Evolutionary conservation across 2,888 invertebrate species (phyloP).

Genomic region (Ophioninae sp.): DNA sequence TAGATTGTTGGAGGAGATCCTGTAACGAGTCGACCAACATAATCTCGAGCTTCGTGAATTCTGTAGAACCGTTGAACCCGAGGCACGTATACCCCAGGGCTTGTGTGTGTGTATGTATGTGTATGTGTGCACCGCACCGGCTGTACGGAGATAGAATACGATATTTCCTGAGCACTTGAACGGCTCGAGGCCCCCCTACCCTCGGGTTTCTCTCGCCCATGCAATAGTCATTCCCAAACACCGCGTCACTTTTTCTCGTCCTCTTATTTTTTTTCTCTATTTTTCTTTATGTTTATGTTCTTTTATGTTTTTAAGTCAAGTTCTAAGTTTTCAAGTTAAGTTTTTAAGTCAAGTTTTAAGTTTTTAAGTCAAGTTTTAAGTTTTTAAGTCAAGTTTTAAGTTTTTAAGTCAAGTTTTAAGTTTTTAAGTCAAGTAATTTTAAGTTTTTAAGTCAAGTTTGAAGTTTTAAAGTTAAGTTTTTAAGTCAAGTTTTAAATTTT

Average conservation of each 20-base stretch:
- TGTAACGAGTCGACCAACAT: slow-evolving; percentile 64
- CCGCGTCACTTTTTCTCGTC: slow-evolving; percentile 39
- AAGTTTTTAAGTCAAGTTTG: too few relatives aligned
- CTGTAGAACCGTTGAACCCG: slow-evolving; percentile 61
- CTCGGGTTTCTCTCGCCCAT: slow-evolving; percentile 36
- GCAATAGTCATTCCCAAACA: slow-evolving; percentile 46
- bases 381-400: too few relatives aligned
- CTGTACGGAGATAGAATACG: slow-evolving; percentile 71
- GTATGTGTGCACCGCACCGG: slow-evolving; percentile 46
- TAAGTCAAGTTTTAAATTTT: too few relatives aligned
- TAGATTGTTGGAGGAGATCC: slow-evolving; percentile 60
- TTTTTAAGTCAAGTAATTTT: too few relatives aligned
- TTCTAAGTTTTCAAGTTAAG: too few relatives aligned
- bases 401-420: too few relatives aligned
- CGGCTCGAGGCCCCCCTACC: slow-evolving; percentile 27
- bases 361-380: too few relatives aligned
- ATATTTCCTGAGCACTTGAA: slow-evolving; percentile 67
- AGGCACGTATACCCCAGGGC: slow-evolving; percentile 56
- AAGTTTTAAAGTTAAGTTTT: too few relatives aligned
- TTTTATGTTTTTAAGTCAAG: not conserved
- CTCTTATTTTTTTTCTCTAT: slow-evolving; percentile 3
- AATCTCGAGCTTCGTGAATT: slow-evolving; percentile 69
- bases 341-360: too few relatives aligned
- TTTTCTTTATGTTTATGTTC: not conserved
- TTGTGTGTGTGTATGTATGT: slow-evolving; percentile 18